phyloP scores from a whole-genome alignment of 2,113 vertebrate species.

The Heterotilapia buettikoferi region DNA sequence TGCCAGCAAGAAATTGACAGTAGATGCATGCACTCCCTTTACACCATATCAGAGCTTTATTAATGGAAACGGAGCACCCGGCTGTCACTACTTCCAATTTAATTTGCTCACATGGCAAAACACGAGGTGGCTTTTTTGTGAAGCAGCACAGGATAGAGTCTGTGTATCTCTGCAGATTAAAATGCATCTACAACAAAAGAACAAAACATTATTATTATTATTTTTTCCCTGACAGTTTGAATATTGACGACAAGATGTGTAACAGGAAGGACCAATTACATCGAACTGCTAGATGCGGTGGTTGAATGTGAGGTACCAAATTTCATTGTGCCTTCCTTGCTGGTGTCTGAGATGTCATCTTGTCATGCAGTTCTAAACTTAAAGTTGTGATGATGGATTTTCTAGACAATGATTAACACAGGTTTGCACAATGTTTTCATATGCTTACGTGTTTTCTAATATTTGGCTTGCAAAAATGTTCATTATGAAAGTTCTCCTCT shows the following conservation, averaged over 20 bases:
- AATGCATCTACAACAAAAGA: not conserved
- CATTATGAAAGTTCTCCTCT: not conserved
- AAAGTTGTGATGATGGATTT: not conserved
- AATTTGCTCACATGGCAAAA: not conserved
- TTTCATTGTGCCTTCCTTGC: not conserved
- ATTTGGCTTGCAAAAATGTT: not conserved
- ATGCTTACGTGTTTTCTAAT: not conserved
- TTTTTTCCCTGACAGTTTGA: not conserved
- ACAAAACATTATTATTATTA: not conserved
- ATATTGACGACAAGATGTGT: not conserved
- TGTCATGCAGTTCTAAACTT: not conserved
- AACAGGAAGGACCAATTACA: not conserved
- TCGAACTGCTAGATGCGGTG: not conserved
- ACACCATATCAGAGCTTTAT: not conserved
- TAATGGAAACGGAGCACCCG: not conserved
- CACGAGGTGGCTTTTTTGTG: not conserved
- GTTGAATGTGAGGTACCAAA: not conserved
- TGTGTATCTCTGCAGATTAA: not conserved
- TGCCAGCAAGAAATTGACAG: not conserved
- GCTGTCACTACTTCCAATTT: not conserved
- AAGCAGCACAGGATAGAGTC: not conserved
- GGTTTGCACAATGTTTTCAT: not conserved
- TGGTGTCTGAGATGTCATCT: not conserved
- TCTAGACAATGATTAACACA: not conserved
- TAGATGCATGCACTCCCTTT: not conserved